Evolutionary conservation across 2,797 vertebrate genomes (phyloP), one percentile per base, ranked within the genome.

Genomic region (Glossophaga mutica): DNA sequence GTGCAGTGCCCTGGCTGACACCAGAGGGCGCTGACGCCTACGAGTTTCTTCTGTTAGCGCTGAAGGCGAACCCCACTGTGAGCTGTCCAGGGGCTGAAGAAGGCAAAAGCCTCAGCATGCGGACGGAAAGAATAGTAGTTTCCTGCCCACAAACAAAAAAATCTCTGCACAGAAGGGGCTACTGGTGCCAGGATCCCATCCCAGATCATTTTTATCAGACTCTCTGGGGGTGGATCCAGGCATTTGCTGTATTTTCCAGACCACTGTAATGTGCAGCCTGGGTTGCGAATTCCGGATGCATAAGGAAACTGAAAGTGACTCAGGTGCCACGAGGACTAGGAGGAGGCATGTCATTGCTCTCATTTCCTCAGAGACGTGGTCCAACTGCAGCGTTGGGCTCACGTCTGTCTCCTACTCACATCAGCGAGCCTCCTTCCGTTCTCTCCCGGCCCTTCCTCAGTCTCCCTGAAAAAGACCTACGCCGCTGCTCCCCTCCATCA

Each of bases 21-120:
- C 93, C 37, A 97, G 97, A 95, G 95, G 96, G 97, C 67, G 89
- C 91, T 32, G 83, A 91, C 6, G 59, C 93, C 24, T 29, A 48
- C 55, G 86, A 57, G 42, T 39, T 44, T 46, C 32, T 77, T 24
- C 24, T 0, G 0, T 46, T 1, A 1, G 2, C 0, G 4, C 15
- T 0, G 42, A 42, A 14, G 5, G 24, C 29, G 18, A 9, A 7
- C 32, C 21, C 79, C 21, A 12, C 1, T 19, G 18, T 6, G 71
- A 93, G 59, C 91, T 92, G 68, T 90, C 82, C 73, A 92, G 46
- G 52, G 78, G 3, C 77, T 57, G 67, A 77, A 52, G 37, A 77
- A 52, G 37, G 19, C n/a, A 6, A 26, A 34, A 22, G 39, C 67
- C 22, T 81, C 34, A 46, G 44, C 9, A 26, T 32, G 18, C 57